Base-by-base conservation (phyloP, 2,888 invertebrate species). In the Stomorhina lunata region DNA sequence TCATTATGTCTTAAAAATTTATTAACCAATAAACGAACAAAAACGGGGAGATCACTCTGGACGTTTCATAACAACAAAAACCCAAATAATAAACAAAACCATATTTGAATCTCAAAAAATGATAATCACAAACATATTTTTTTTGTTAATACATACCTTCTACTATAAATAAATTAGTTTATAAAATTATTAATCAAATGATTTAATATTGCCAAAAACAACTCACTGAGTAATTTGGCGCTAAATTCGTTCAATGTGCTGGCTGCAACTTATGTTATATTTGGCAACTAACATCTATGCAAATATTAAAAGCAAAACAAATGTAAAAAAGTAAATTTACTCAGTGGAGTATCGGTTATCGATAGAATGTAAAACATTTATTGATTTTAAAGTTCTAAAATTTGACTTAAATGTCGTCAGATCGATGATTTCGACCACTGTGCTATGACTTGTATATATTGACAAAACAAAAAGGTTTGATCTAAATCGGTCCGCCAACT, bases 261-360 rank as follows among this genome's bases (percentile, higher is more conserved):
- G 27, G 29, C 29, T 55, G 55, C 10, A 50, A 50, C 25, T 22
- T 27, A 25, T 53, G 53, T 53, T 53, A 27, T 27, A 15, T 53
- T 53, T 53, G 53, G 27, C 2, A 27, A 32, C 34, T 17, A n/a
- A 57, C 32, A 57, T 37, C 59, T 40, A 37, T 59, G 59, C 59
- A 37, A 59, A 59, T 59, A 59, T 37, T 59, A 37, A 59, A 34
- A 20, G 37, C 37, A 37, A 59, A 59, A 59, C 59, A 59, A 37
- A 59, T n/a, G 34, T 22, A 59, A 37, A 59, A 59, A 59, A 37
- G 37, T 40, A 20, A 40, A 59, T 59, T 59, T 59, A 22, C 22
- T 59, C 34, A 37, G 59, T 37, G 37, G 17, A 57, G 34, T 40
- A 40, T 37, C 22, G 37, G 59, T 57, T 17, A 57, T 32, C 20